Base-by-base conservation (phyloP, 1,140 invertebrate species). In the Episyrphus balteatus region DNA sequence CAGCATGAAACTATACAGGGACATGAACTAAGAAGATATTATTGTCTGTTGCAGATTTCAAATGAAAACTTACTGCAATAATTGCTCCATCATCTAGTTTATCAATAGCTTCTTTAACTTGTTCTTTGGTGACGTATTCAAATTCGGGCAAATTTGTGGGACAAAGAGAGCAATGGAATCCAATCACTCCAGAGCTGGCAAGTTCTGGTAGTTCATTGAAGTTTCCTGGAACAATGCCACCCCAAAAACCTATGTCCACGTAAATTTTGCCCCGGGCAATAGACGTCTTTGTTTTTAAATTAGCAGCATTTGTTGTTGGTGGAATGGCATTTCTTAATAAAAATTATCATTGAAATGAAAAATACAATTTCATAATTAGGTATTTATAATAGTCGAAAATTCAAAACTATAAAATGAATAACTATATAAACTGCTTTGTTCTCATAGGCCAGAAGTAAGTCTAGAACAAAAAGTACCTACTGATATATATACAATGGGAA, bases 221-320 rank as follows among this genome's bases (percentile, higher is more conserved):
- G 17, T 66, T 81, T 46, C 73, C 76, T 8, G 79, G 77, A 43
- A 83, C 71, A 1, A 84, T 70, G 9, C 82, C 83, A 19, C 83
- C 83, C 83, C 83, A 86, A 62, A 86, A 86, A 10, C 74, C 83
- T 26, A 85, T 78, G 61, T 86, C 82, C 1, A 84, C 76, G 51
- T 72, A 79, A 51, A 79, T 71, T 56, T 83, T 77, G 5, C 70
- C 74, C 33, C 69, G 58, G 0, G 83, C 82, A 2, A 73, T 72
- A 5, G 65, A 41, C 12, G 75, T 65, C 63, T 86, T 86, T 5
- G 57, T 68, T 49, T 73, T 71, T 3, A 85, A 70, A 52, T 78
- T 79, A 32, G 74, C 59, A 19, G 81, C 50, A 1, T 72, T 80
- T 0, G 80, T 81, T 5, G 82, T 85, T 3, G 82, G 74, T 43